phyloP scores from a whole-genome alignment of 2,888 invertebrate genomes.

The Geophilus truncorum region DNA sequence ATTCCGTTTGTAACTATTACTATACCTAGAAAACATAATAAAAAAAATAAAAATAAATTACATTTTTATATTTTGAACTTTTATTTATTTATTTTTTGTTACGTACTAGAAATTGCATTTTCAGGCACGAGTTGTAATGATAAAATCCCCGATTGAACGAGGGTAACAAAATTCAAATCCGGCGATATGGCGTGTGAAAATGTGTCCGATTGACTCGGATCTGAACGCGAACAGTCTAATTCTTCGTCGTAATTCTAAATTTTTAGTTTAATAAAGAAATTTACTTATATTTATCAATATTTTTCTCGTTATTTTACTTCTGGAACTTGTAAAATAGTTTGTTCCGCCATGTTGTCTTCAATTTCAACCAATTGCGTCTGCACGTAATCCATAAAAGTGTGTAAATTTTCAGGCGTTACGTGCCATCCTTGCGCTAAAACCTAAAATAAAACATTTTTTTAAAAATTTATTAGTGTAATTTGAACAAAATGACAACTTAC shows the following conservation, averaged over 20 bases:
- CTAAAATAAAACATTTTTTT: constrained; percentile 42
- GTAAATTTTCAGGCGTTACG: constrained; percentile 58
- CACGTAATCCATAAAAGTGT: constrained; percentile 56
- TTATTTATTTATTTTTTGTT: background rate
- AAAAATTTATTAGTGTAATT: background rate
- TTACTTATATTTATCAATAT: background rate
- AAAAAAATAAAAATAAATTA: background rate
- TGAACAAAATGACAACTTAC: constrained; percentile 45
- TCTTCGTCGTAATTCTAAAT: background rate
- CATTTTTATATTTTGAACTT: constrained; percentile 22
- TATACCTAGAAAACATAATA: constrained; percentile 55
- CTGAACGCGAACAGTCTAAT: background rate
- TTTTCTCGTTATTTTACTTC: background rate
- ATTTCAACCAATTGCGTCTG: constrained; percentile 57
- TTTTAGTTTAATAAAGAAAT: background rate
- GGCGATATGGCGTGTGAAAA: constrained; percentile 49
- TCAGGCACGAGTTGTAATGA: constrained; percentile 68
- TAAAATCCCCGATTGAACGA: constrained; percentile 69
- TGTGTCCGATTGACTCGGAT: background rate
- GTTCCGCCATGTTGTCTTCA: constrained; percentile 58
- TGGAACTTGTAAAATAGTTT: background rate
- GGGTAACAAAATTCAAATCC: constrained; percentile 67
- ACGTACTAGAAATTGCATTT: constrained; percentile 54
- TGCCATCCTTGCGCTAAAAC: constrained; percentile 66
- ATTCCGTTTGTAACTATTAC: constrained; percentile 70